These are phyloP conservation scores for Paraplagusia blochii DNA, from an alignment of 2,113 vertebrate species.

Conservation along the genomic window DNA sequence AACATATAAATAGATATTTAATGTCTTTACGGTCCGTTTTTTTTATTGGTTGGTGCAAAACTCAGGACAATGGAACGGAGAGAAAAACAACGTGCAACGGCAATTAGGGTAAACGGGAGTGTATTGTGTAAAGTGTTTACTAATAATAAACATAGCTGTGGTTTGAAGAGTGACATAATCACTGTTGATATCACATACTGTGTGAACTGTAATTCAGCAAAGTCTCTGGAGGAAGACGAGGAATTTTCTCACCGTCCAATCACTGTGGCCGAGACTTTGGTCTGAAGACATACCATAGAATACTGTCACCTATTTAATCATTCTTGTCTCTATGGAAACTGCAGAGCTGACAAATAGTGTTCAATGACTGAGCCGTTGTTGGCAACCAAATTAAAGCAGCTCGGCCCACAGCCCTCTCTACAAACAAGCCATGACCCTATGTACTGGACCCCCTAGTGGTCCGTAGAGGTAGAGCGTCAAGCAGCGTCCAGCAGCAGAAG, in stretches of 20 bases:
- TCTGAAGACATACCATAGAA: constrained; percentile 29
- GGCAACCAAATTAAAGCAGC: constrained; percentile 39
- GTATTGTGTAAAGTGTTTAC: no score
- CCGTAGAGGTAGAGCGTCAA: no score
- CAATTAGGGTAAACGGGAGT: no score
- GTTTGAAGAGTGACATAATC: no score
- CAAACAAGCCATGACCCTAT: no score
- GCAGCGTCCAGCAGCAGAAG: not conserved
- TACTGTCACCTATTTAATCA: constrained; percentile 46
- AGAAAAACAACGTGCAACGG: no score
- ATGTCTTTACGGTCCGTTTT: no score
- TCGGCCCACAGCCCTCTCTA: constrained; percentile 6
- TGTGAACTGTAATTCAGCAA: constrained; percentile 15
- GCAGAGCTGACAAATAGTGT: constrained; percentile 51
- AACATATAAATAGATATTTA: no score
- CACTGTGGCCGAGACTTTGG: constrained; percentile 23
- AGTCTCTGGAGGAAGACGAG: constrained; percentile 30
- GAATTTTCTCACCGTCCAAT: constrained; percentile 35
- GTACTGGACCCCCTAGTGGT: no score
- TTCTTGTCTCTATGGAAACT: constrained; percentile 67
- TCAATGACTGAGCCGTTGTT: constrained; percentile 39
- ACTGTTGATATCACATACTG: not conserved
- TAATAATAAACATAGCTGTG: no score
- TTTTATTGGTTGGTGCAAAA: no score
- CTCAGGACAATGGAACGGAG: no score